A percentile compares a stretch with the other conserved stretches of the same genome.
phyloP scores from a whole-genome alignment of 2,113 vertebrate species.

The Dasyurus viverrinus region DNA sequence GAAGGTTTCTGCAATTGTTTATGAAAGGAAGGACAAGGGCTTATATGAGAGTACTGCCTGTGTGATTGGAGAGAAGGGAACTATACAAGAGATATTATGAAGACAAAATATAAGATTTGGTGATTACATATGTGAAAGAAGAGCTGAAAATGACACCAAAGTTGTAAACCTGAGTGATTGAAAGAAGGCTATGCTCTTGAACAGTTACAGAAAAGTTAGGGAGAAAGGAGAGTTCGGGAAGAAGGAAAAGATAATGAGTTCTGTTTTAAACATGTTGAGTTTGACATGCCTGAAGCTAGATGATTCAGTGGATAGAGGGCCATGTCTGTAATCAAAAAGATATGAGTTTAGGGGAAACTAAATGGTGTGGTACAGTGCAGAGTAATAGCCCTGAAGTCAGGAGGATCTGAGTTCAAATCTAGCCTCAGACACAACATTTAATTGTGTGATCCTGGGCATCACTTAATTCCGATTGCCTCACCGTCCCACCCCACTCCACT shows the following conservation, averaged over 20 bases:
- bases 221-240: not conserved
- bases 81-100: not conserved
- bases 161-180: not conserved
- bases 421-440: no score
- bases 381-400: no score
- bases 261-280: not conserved
- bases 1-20: not conserved
- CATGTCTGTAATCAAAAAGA: not conserved
- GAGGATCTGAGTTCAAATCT: no score
- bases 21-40: not conserved
- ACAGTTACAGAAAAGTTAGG: not conserved
- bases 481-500: no score
- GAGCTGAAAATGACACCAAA: not conserved
- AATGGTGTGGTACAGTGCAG: no score
- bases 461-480: no score
- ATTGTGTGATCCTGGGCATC: no score
- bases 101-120: not conserved
- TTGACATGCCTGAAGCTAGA: not conserved
- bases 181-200: not conserved
- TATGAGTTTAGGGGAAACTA: not conserved
- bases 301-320: not conserved
- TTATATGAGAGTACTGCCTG: not conserved
- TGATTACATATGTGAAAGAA: not conserved
- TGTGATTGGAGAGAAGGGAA: not conserved
- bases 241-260: not conserved